Evolutionary conservation across 2,113 vertebrate species (phyloP).

Genomic region (Arothron firmamentum): DNA sequence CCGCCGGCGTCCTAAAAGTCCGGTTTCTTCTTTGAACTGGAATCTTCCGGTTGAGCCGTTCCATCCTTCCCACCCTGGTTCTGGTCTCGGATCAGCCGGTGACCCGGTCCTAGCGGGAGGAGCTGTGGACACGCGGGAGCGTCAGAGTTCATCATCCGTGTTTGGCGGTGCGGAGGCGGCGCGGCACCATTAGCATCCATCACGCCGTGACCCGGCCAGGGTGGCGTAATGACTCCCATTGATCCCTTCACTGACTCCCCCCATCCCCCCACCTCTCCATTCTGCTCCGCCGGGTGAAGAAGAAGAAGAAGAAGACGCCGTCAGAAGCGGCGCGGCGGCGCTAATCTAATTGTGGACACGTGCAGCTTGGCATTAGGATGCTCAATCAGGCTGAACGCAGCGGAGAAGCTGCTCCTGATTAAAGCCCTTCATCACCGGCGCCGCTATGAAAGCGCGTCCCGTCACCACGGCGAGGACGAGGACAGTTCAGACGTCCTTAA

Average conservation of each 20-base stretch:
- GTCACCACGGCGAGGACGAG: too few relatives aligned
- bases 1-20: too few relatives aligned
- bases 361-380: slow-evolving; percentile 83
- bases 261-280: slow-evolving; percentile 9
- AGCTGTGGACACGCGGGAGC: slow-evolving; percentile 44
- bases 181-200: slow-evolving; percentile 49
- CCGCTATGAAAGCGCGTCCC: slow-evolving; percentile 61
- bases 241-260: slow-evolving; percentile 38
- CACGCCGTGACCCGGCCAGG: slow-evolving; percentile 47
- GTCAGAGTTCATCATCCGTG: slow-evolving; percentile 48
- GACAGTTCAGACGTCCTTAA: too few relatives aligned
- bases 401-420: slow-evolving; percentile 80
- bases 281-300: slow-evolving; percentile 15
- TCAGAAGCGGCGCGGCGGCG: too few relatives aligned
- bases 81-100: slow-evolving; percentile 12
- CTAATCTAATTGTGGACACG: slow-evolving; percentile 81
- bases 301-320: too few relatives aligned
- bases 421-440: slow-evolving; percentile 79
- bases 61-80: background rate
- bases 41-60: too few relatives aligned
- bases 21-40: too few relatives aligned
- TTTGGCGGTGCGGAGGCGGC: slow-evolving; percentile 31
- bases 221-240: slow-evolving; percentile 63
- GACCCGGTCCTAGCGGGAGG: slow-evolving; percentile 28
- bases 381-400: slow-evolving; percentile 83